Conservation (phyloP, 2,888 invertebrate genomes). For the Stenurella melanura region DNA sequence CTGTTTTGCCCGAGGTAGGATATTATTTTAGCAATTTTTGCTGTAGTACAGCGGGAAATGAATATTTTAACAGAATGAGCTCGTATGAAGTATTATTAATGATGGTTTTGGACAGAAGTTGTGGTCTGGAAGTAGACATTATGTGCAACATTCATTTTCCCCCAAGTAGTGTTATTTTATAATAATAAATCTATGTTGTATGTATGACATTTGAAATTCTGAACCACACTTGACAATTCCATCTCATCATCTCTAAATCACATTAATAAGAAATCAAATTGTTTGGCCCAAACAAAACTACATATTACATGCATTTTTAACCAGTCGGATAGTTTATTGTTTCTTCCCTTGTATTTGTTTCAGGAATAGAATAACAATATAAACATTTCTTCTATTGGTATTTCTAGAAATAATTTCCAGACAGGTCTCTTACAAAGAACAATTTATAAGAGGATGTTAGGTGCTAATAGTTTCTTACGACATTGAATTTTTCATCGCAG, state of each 20-base stretch:
- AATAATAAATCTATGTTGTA: not conserved
- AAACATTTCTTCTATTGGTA: not conserved
- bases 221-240: not conserved
- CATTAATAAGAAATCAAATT: too few relatives aligned
- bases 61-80: too few relatives aligned
- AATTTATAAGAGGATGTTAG: not conserved
- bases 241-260: too few relatives aligned
- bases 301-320: too few relatives aligned
- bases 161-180: not conserved
- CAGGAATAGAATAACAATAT: not conserved
- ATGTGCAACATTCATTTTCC: not conserved
- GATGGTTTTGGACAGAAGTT: not conserved
- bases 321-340: not conserved
- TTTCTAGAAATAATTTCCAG: constrained; percentile 19
- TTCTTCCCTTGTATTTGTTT: not conserved
- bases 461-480: not conserved
- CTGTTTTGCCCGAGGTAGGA: too few relatives aligned
- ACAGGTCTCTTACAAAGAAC: not conserved
- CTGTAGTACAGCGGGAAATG: too few relatives aligned
- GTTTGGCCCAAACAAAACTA: too few relatives aligned
- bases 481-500: constrained; percentile 4
- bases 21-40: too few relatives aligned
- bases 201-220: not conserved
- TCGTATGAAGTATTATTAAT: not conserved
- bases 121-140: not conserved